A percentile compares a stretch with the other conserved stretches of the same genome.
phyloP scores from a whole-genome alignment of 2,113 vertebrate genomes.

The Camelus bactrianus region DNA sequence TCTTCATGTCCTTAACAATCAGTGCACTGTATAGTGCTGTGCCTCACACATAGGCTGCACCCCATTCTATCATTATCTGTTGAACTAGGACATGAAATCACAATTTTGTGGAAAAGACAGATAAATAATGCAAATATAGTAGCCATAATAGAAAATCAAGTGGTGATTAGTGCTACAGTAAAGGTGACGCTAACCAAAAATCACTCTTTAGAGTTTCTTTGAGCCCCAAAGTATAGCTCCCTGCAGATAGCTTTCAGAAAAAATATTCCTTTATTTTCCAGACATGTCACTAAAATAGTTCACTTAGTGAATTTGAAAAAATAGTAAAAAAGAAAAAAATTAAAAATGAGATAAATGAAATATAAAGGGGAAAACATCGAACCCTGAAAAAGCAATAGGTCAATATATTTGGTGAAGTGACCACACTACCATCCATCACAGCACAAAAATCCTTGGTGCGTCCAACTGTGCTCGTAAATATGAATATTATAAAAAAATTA shows the following conservation, averaged over 20 bases:
- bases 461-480: not conserved
- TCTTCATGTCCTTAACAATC: not conserved
- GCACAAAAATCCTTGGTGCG: not conserved
- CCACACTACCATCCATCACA: not conserved
- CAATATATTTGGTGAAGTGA: not conserved
- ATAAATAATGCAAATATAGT: not conserved
- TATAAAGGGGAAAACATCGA: not conserved
- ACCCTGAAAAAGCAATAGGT: not conserved
- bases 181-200: not conserved
- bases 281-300: not conserved
- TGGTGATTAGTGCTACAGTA: not conserved
- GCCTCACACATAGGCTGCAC: not conserved
- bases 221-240: not conserved
- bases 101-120: not conserved
- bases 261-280: not conserved
- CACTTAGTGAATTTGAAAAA: not conserved
- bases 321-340: not conserved
- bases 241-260: not conserved
- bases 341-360: not conserved
- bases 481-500: not conserved
- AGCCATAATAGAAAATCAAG: not conserved
- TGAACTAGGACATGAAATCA: not conserved
- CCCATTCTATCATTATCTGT: not conserved
- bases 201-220: not conserved
- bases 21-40: not conserved